Evolutionary conservation across 2,888 invertebrate genomes (phyloP).

Genomic region (Lampropteryx suffumata): DNA sequence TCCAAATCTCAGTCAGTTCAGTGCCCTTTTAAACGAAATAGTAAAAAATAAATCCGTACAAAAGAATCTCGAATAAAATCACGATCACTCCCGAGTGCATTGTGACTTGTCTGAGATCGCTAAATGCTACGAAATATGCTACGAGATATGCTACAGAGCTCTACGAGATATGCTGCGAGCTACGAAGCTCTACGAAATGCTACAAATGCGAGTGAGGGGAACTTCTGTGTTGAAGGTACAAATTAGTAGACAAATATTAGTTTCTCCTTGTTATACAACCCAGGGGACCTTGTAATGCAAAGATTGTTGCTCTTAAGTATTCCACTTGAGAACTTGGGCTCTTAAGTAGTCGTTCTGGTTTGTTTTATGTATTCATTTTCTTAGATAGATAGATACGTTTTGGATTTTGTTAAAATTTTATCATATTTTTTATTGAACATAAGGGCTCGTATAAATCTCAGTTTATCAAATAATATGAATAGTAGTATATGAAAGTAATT

Average conservation of each 20-base stretch:
- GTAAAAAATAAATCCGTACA: conserved; percentile 12
- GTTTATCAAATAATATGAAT: too few relatives aligned
- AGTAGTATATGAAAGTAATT: too few relatives aligned
- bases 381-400: too few relatives aligned
- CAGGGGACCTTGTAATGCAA: conserved; percentile 4
- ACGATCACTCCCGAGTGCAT: conserved; percentile 12
- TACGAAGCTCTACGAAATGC: conserved; percentile 11
- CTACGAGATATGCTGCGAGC: conserved; percentile 21
- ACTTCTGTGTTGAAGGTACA: conserved; percentile 18
- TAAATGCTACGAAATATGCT: conserved; percentile 16
- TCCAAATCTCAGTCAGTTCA: conserved; percentile 2
- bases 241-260: conserved; percentile 23
- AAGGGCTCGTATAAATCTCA: too few relatives aligned
- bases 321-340: conserved; percentile 8
- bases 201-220: conserved; percentile 10
- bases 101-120: conserved; percentile 19
- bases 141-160: conserved; percentile 1
- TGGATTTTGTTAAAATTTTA: too few relatives aligned
- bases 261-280: conserved; percentile 2
- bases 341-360: background rate
- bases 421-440: too few relatives aligned
- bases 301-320: conserved; percentile 22
- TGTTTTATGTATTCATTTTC: background rate
- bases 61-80: conserved; percentile 8
- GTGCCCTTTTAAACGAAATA: conserved; percentile 2